phyloP scores from a whole-genome alignment of 2,113 vertebrate genomes.

The Ailuropoda melanoleuca region DNA sequence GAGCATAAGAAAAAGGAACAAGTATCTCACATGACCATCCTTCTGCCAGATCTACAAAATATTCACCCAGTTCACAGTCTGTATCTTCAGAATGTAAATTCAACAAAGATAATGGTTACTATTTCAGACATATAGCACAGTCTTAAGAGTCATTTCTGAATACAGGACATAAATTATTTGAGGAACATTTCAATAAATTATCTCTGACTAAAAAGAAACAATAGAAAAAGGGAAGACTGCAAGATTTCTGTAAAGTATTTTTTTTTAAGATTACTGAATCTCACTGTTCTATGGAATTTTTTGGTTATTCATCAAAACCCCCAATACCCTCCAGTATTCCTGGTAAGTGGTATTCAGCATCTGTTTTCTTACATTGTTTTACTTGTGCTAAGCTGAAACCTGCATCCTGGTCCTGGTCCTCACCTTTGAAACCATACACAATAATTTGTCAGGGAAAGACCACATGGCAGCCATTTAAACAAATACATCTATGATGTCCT shows the following conservation, averaged over 20 bases:
- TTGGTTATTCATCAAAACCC: not conserved
- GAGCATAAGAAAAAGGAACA: not conserved
- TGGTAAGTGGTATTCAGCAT: not conserved
- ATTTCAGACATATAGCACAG: not conserved
- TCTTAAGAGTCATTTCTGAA: not conserved
- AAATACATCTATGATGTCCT: not conserved
- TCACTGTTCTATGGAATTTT: not conserved
- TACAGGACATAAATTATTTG: not conserved
- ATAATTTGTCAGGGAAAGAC: not conserved
- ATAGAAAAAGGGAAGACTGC: not conserved
- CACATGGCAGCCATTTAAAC: not conserved
- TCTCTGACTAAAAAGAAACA: not conserved
- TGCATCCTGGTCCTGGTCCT: not conserved
- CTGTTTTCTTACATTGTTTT: not conserved
- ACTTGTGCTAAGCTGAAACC: not conserved
- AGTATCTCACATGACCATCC: not conserved
- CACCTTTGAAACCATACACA: not conserved
- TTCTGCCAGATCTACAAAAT: not conserved
- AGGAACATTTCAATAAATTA: not conserved
- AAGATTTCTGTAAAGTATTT: not conserved
- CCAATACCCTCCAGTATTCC: not conserved
- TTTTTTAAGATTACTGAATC: not conserved
- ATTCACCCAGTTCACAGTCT: not conserved
- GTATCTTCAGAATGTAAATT: not conserved
- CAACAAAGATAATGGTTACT: not conserved